Evolutionary conservation across 2,113 vertebrate genomes (phyloP), one percentile per base, ranked within the genome.

Genomic region (Corythoichthys intestinalis): DNA sequence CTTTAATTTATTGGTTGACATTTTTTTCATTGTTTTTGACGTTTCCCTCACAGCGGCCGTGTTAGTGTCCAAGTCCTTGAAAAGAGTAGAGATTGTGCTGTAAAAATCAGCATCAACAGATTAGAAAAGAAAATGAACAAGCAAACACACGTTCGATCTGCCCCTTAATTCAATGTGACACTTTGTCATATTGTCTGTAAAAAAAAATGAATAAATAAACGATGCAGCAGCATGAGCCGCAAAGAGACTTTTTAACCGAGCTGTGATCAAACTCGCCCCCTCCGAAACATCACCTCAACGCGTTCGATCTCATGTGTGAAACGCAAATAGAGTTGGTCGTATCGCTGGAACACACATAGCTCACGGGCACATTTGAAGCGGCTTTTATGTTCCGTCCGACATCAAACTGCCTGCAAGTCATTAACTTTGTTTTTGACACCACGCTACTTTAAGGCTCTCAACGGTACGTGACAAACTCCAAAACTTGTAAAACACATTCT

Each of bases 101-200:
- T 11, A 39, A 17, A 39, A 17, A 15, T 41, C 37, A 39, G 14
- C 17, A 60, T 6, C 2, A 38, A 41, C 37, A 17, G 20, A 63
- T 14, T 10, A 63, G 6, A 34, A 63, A 47, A 47, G 12, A 28
- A 44, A 13, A 13, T 10, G 12, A 58, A 2, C 13, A 12, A 37
- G 35, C 4, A 34, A 37, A 58, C 37, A 58, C 56, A 7, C 34
- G 8, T 58, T 37, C 13, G 1, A 44, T 47, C 20, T 34, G 5
- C n/a, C 41, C 44, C 12, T 47, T 47, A 63, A 48, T 48, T 63
- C 2, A 63, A 63, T 48, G 61, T 47, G 61, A 47, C 61, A 47
- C 60, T 47, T 62, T 62, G 60, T 62, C 60, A 46, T 62, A 6
- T 46, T 46, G 35, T n/a, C 59, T n/a, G 37, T 37, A 37, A 13